phyloP scores from a whole-genome alignment of 2,113 vertebrate species.

The Tragelaphus buxtoni region DNA sequence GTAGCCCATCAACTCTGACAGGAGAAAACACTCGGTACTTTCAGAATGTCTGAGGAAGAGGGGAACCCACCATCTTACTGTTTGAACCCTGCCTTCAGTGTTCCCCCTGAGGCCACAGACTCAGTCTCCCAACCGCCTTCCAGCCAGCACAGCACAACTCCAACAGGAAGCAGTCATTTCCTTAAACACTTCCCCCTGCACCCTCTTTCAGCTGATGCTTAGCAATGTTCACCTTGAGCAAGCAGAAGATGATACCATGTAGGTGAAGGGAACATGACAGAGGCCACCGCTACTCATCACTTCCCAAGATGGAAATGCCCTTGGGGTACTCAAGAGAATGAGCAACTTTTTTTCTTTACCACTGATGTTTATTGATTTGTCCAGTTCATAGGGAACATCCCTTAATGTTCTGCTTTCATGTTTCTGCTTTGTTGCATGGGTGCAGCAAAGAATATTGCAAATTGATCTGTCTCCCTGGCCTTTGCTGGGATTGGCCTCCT shows the following conservation, averaged over 20 bases:
- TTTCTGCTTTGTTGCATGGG: constrained; percentile 91
- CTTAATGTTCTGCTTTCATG: constrained; percentile 96
- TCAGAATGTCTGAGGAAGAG: not conserved
- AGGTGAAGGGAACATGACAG: constrained; percentile 80
- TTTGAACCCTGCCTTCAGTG: not conserved
- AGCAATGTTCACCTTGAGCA: constrained; percentile 77
- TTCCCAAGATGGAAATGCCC: constrained; percentile 75
- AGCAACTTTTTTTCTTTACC: constrained; percentile 80
- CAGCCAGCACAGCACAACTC: not conserved
- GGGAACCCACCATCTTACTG: not conserved
- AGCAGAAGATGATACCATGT: constrained; percentile 76
- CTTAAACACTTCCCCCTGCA: constrained; percentile 7
- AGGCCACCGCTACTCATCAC: constrained; percentile 75
- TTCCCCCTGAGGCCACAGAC: not conserved
- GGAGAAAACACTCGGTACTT: not conserved
- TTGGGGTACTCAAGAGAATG: constrained; percentile 75
- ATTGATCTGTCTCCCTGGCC: constrained; percentile 91
- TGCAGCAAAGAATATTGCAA: constrained; percentile 93
- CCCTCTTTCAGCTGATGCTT: not conserved
- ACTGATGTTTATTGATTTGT: constrained; percentile 97
- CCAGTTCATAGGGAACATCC: constrained; percentile 91
- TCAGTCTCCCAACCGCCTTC: not conserved
- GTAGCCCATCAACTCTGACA: not conserved
- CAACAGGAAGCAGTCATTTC: constrained; percentile 39
- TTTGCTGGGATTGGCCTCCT: constrained; percentile 87